Percentiles rank a stretch among this genome's conserved stretches.
These are phyloP conservation scores for Sphenodon punctatus DNA, from an alignment of 2,797 vertebrate species.

Conservation along the genomic window DNA sequence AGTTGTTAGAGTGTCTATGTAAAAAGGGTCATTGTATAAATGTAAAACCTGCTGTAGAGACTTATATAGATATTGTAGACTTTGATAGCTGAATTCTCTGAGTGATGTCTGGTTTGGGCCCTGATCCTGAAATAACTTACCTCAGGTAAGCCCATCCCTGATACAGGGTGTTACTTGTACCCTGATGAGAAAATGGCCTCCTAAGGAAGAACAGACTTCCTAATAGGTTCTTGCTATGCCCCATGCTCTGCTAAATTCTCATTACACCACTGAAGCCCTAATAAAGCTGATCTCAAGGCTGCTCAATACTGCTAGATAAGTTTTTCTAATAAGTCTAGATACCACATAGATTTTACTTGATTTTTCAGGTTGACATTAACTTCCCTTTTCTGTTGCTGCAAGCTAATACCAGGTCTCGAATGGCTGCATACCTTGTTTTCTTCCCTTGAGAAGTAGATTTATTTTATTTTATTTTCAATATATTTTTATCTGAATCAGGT, in stretches of 20 bases:
- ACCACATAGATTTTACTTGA: not conserved
- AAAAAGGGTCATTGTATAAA: no score
- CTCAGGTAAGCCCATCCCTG: no score
- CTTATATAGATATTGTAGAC: no score
- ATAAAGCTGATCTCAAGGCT: not conserved
- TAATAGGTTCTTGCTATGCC: not conserved
- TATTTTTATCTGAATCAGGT: not conserved
- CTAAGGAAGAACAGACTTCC: not conserved
- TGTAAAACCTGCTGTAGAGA: no score
- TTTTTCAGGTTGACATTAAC: not conserved
- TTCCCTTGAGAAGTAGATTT: not conserved
- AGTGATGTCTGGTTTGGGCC: no score
- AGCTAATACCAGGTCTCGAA: not conserved
- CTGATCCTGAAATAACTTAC: no score
- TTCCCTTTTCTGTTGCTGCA: not conserved
- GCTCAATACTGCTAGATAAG: not conserved
- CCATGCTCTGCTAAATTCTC: not conserved
- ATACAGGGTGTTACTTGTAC: no score
- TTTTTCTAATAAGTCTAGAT: not conserved
- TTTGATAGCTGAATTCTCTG: no score
- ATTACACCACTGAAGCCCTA: not conserved
- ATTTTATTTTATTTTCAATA: constrained; percentile 24
- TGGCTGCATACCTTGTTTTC: not conserved
- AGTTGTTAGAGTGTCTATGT: no score
- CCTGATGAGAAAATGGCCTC: rapidly evolving